Evolutionary conservation across 1,140 invertebrate species (phyloP).

Genomic region (Rhagoletis pomonella): DNA sequence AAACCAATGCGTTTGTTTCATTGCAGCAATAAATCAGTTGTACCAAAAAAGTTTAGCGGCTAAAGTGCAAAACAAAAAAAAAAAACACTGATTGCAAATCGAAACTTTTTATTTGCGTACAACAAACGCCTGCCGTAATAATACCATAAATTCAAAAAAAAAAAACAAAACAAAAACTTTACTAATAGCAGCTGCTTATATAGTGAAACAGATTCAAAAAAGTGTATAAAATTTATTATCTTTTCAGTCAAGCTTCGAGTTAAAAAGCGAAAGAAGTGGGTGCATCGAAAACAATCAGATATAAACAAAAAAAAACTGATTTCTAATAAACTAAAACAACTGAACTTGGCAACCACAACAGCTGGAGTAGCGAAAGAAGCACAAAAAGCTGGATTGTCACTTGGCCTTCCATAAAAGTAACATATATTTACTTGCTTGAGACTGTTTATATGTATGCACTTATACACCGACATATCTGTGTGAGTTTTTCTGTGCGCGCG

Average conservation of each 20-base stretch:
- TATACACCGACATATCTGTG: not conserved
- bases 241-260: not conserved
- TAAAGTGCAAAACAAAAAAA: not conserved
- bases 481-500: not conserved
- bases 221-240: constrained; percentile 29
- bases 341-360: not conserved
- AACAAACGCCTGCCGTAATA: constrained; percentile 9
- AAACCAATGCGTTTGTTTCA: not conserved
- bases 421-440: not conserved
- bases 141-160: constrained; percentile 1
- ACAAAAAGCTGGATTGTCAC: not conserved
- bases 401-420: not conserved
- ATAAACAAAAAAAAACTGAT: not conserved
- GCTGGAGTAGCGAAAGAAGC: too few relatives aligned
- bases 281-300: not conserved
- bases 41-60: not conserved
- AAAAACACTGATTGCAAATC: constrained; percentile 30
- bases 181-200: not conserved
- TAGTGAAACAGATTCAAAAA: not conserved
- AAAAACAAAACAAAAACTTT: not conserved
- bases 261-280: not conserved
- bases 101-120: constrained; percentile 38
- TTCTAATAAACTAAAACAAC: constrained; percentile 29
- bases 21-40: constrained; percentile 14
- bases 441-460: not conserved